These are phyloP conservation scores for Neotoma lepida DNA, from an alignment of 2,113 vertebrate genomes.

Conservation along the genomic window DNA sequence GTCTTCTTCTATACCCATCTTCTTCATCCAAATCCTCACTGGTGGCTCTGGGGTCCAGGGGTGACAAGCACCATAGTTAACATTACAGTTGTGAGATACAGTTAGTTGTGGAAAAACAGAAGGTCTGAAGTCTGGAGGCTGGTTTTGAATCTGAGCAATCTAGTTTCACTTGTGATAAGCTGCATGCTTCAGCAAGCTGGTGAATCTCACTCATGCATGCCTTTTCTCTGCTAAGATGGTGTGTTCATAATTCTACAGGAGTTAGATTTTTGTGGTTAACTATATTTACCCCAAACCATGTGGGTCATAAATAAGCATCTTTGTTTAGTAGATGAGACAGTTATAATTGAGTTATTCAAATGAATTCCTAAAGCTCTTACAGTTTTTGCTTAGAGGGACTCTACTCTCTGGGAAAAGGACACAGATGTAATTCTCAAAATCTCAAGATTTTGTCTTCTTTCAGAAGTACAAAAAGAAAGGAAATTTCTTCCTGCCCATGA, in stretches of 20 bases:
- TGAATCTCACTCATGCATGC: background rate
- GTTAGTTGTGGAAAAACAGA: background rate
- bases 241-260: background rate
- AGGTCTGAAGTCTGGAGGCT: background rate
- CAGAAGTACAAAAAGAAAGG: background rate
- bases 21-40: background rate
- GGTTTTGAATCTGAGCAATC: background rate
- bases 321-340: background rate
- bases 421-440: constrained; percentile 25
- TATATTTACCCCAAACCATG: background rate
- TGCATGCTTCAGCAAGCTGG: background rate
- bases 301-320: background rate
- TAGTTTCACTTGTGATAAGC: background rate
- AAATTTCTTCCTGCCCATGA: background rate
- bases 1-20: background rate
- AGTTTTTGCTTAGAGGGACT: background rate
- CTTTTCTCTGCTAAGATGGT: background rate
- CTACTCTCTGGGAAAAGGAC: background rate
- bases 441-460: constrained; percentile 30
- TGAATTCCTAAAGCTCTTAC: constrained; percentile 25
- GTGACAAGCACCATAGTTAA: background rate
- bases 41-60: background rate
- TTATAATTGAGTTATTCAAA: constrained; percentile 38
- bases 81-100: background rate
- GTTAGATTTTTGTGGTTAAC: constrained; percentile 10